Evolutionary conservation across 2,888 invertebrate species (phyloP).

Genomic region (Eupsilia transversa): DNA sequence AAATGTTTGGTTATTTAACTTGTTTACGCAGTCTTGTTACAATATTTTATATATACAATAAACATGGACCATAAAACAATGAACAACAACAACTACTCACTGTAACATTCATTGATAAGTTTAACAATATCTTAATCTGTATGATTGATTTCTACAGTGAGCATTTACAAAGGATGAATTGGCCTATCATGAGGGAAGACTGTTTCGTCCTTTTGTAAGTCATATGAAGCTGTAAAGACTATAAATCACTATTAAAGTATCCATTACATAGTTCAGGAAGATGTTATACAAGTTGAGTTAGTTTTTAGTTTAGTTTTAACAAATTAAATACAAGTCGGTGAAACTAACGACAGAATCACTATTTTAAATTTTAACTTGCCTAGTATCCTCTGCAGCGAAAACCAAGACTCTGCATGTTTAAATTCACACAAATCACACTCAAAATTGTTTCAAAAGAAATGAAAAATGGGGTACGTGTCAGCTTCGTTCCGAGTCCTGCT

Average conservation of each 20-base stretch:
- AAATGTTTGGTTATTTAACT: slow-evolving; percentile 36
- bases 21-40: slow-evolving; percentile 7
- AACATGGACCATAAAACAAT: not conserved
- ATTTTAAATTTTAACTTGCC: not conserved
- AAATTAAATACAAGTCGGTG: not conserved
- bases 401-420: slow-evolving; percentile 5
- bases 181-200: not conserved
- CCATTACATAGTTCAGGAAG: not conserved
- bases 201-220: not conserved
- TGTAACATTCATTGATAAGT: not conserved
- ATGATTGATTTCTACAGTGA: not conserved
- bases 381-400: not conserved
- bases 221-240: not conserved
- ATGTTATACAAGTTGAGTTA: not conserved
- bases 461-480: slow-evolving; percentile 53
- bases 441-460: slow-evolving; percentile 54
- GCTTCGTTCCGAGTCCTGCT: slow-evolving; percentile 35
- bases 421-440: slow-evolving; percentile 47
- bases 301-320: not conserved
- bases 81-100: not conserved
- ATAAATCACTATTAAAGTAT: not conserved
- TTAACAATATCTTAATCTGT: not conserved
- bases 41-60: not conserved
- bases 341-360: not conserved
- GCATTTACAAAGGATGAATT: not conserved